phyloP scores from a whole-genome alignment of 2,888 invertebrate species.

The Tridacna gigas region DNA sequence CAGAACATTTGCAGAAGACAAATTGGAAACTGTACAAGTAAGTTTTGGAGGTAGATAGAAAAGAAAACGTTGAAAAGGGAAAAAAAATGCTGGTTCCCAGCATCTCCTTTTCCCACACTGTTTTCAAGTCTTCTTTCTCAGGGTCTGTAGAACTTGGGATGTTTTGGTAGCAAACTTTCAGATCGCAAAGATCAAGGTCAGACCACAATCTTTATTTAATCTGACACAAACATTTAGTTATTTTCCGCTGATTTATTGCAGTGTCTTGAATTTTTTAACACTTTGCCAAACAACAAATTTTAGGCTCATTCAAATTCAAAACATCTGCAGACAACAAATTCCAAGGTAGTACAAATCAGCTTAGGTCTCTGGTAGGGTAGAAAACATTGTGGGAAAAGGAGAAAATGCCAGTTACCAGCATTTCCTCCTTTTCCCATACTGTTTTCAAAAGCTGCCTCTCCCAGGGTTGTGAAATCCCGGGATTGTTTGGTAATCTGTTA shows the following conservation, averaged over 20 bases:
- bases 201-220: too few relatives aligned
- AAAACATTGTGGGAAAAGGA: slow-evolving; percentile 8
- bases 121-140: background rate
- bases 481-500: too few relatives aligned
- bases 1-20: too few relatives aligned
- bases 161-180: background rate
- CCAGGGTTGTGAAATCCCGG: too few relatives aligned
- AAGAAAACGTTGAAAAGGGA: too few relatives aligned
- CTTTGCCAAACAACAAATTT: slow-evolving; percentile 7
- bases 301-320: background rate
- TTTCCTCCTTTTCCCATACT: background rate
- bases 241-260: too few relatives aligned
- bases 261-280: too few relatives aligned
- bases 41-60: too few relatives aligned
- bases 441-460: background rate
- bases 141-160: background rate
- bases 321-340: background rate
- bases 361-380: background rate
- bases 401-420: background rate
- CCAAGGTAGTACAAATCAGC: background rate
- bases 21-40: too few relatives aligned
- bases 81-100: too few relatives aligned
- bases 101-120: background rate
- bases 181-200: too few relatives aligned
- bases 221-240: too few relatives aligned